Base-by-base conservation (phyloP, 37 sponge, comb jelly and placozoan genomes). In the Haliclona indistincta region DNA sequence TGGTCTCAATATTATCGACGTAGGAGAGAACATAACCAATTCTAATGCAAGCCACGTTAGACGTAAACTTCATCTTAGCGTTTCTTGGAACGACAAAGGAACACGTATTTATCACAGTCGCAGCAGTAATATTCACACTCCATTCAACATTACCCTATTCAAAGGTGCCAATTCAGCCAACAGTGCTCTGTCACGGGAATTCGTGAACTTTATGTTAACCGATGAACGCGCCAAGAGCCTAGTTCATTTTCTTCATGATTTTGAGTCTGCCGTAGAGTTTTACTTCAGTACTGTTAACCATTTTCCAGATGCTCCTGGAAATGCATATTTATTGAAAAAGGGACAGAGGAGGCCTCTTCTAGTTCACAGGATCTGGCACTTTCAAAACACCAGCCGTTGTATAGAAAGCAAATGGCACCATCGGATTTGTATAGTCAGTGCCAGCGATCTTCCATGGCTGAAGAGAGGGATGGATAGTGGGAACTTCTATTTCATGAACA, bases 231-330 rank as follows among this genome's bases (percentile, higher is more conserved):
- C 60, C n/a, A 6, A 25, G 6, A 26, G 26, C n/a, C 28, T 58
- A 25, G 13, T n/a, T 7, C 11, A 20, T 6, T 58, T 58, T n/a
- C 60, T 58, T n/a, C 11, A 58, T 6, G 60, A 58, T 20, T 20
- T 58, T 26, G 26, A 58, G 6, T 58, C 60, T 58, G 60, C 26
- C 7, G 60, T 58, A 25, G 60, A 58, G 28, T 58, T 58, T n/a
- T 58, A 25, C 60, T 58, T 58, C n/a, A n/a, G 23, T 6, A 58
- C 60, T 6, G 25, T 58, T 6, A 58, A 58, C n/a, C 6, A 20
- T 58, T 26, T 58, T 25, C 60, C 60, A 58, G 60, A 58, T 6
- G 60, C 60, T 25, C 60, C 60, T n/a, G 60, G 60, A 25, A 58
- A 58, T 20, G 51, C 10, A 47, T 25, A 6, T 58, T 20, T 25